Base-by-base conservation (phyloP, 2,113 vertebrate genomes). In the Erythrocercus mccallii region DNA sequence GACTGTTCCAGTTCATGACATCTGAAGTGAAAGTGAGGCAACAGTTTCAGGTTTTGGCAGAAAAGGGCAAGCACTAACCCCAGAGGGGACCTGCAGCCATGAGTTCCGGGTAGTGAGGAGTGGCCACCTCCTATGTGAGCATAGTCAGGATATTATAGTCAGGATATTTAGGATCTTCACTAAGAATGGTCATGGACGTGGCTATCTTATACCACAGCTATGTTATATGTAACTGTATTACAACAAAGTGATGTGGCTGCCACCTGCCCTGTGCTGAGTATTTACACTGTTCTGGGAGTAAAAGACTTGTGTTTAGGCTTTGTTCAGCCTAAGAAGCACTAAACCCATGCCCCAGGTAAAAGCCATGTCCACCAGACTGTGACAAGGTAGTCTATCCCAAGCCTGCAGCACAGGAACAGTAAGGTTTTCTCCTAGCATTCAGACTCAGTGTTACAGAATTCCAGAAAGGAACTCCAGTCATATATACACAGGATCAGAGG, bases 41-140 rank as follows among this genome's bases (percentile, higher is more conserved):
- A 50, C 9, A 73, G 37, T 50, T 64, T 66, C 76, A 47, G 13
- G 11, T 86, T 80, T 73, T 74, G 30, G 1, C 3, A 88, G 68
- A 72, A 92, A 92, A 72, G 44, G 30, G 20, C 35, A 85, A 40
- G 33, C 35, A 31, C 7, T 71, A 68, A 51, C 21, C 17, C 23
- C 14, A 25, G 61, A 54, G 17, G 74, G 15, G 20, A 70, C 15
- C 25, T 50, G 17, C 2, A 12, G 47, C 80, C 37, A 31, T 9
- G 28, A 88, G 50, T 51, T 74, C 33, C 7, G 20, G 20, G 35
- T 42, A 51, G 28, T 5, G 11, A 81, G 53, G 40, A 15, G 6
- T 45, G 53, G 33, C 28, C 1, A 2, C 12, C 11, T 27, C 19
- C 10, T 61, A 16, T 0, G 0, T 11, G 9, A 88, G 31, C 23